These are phyloP conservation scores for Catharus bicknelli DNA, from an alignment of 2,113 vertebrate genomes.

Conservation along the genomic window DNA sequence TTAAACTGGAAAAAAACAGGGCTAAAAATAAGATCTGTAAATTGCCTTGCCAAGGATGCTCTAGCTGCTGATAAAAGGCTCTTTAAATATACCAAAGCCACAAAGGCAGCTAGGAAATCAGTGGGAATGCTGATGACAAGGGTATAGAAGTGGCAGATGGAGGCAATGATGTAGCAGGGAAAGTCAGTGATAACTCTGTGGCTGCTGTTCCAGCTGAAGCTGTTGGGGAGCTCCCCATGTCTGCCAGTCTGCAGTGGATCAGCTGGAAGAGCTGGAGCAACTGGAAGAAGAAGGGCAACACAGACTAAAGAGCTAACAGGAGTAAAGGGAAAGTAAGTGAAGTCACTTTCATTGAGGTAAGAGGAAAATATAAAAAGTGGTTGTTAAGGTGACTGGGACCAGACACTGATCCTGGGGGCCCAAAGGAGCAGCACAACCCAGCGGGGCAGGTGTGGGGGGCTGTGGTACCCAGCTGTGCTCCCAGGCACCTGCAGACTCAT, in stretches of 20 bases:
- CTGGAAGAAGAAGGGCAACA: background rate
- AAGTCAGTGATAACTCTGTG: background rate
- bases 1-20: background rate
- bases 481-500: background rate
- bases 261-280: background rate
- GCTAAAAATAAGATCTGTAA: background rate
- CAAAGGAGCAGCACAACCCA: background rate
- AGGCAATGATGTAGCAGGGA: background rate
- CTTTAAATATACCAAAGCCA: background rate
- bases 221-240: background rate
- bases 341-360: background rate
- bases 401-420: background rate
- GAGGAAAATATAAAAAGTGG: background rate
- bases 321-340: background rate
- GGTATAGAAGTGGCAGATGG: background rate
- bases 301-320: background rate
- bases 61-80: background rate
- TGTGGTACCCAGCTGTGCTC: background rate
- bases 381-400: background rate
- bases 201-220: background rate
- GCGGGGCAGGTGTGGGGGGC: rapidly evolving
- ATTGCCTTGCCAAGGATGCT: background rate
- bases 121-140: background rate
- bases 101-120: background rate
- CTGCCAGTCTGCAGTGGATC: background rate